Evolutionary conservation across 2,797 vertebrate species (phyloP).

Genomic region (Danio choprae): DNA sequence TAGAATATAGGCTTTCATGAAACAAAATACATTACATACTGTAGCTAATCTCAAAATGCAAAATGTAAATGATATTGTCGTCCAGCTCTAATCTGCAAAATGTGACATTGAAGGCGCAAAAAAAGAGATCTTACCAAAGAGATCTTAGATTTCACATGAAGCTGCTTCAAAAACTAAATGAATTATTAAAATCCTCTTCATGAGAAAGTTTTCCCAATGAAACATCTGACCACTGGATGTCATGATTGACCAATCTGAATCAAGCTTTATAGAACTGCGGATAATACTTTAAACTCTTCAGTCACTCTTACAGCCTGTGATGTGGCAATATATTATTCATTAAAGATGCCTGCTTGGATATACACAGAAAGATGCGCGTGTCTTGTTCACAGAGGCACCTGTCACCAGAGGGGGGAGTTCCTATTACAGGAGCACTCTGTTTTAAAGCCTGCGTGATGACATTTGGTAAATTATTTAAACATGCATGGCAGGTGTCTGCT

Average conservation of each 20-base stretch:
- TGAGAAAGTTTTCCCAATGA: too few relatives aligned
- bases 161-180: too few relatives aligned
- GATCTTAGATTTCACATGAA: too few relatives aligned
- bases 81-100: too few relatives aligned
- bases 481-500: slow-evolving; percentile 72
- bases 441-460: slow-evolving; percentile 60
- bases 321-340: slow-evolving; percentile 66
- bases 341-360: slow-evolving; percentile 52
- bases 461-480: slow-evolving; percentile 65
- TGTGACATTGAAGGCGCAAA: too few relatives aligned
- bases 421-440: slow-evolving; percentile 45
- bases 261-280: background rate
- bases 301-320: slow-evolving; percentile 49
- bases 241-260: background rate
- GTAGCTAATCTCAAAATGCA: too few relatives aligned
- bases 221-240: background rate
- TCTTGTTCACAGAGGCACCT: slow-evolving; percentile 59
- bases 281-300: slow-evolving; percentile 30
- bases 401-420: slow-evolving; percentile 50
- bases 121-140: too few relatives aligned
- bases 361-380: slow-evolving; percentile 35
- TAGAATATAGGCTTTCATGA: too few relatives aligned
- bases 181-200: too few relatives aligned
- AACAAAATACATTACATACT: too few relatives aligned
- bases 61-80: too few relatives aligned